These are phyloP conservation scores for Enoplosus armatus DNA, from an alignment of 2,797 vertebrate genomes.

Conservation along the genomic window DNA sequence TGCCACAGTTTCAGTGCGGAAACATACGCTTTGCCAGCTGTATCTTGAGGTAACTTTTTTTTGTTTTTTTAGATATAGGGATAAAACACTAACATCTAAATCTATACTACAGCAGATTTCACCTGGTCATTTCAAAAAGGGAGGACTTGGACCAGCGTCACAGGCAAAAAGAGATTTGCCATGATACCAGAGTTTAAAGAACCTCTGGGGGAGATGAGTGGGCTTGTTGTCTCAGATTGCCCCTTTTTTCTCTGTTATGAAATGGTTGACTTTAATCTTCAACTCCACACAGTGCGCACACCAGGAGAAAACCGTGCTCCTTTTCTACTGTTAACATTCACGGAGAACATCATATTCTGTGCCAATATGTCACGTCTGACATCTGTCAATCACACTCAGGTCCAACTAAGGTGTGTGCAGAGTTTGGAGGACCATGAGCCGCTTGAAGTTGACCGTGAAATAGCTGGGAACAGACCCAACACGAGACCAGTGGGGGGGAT, in stretches of 20 bases:
- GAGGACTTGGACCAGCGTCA: neutral
- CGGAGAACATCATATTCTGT: neutral
- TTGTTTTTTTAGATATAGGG: too few species aligned
- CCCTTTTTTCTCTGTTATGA: neutral
- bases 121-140: too few species aligned
- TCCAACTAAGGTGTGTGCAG: neutral
- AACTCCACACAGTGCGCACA: neutral
- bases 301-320: neutral
- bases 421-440: conserved; percentile 32
- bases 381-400: conserved; percentile 18
- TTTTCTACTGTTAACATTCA: neutral
- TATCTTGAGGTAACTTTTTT: too few species aligned
- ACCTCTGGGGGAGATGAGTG: too few species aligned
- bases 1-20: too few species aligned
- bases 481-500: neutral
- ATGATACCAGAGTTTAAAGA: too few species aligned
- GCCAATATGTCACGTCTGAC: neutral
- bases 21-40: too few species aligned
- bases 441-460: neutral
- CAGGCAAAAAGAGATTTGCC: too few species aligned
- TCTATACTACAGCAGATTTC: too few species aligned
- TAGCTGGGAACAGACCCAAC: conserved; percentile 6
- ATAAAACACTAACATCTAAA: too few species aligned
- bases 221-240: neutral
- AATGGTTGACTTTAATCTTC: neutral